Percentiles rank a stretch among this genome's conserved stretches.
Evolutionary conservation across 1,140 invertebrate genomes (phyloP).

Genomic region (Papilio xuthus): DNA sequence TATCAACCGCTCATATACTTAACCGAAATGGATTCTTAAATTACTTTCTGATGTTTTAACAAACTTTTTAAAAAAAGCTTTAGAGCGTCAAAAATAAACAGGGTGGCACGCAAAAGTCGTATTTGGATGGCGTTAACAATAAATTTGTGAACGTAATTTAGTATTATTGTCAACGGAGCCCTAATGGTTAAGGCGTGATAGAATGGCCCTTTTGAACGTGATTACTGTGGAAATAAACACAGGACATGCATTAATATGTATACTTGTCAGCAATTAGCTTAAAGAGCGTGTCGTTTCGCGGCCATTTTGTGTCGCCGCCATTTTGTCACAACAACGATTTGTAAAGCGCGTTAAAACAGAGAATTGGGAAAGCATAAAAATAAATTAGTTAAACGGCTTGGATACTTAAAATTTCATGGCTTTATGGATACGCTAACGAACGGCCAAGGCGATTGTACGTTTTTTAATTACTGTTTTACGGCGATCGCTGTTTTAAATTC

Average conservation of each 20-base stretch:
- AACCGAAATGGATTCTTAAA: constrained; percentile 35
- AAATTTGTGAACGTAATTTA: constrained; percentile 57
- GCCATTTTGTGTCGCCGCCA: constrained; percentile 12
- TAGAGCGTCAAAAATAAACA: constrained; percentile 41
- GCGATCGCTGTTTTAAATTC: constrained; percentile 4
- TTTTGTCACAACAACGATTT: constrained; percentile 19
- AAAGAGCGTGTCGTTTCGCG: constrained; percentile 23
- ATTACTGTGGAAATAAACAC: constrained; percentile 49
- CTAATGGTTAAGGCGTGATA: constrained; percentile 62
- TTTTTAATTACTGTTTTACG: constrained; percentile 35
- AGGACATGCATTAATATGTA: constrained; percentile 45
- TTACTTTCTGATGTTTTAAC: constrained; percentile 27
- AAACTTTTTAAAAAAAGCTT: constrained; percentile 39
- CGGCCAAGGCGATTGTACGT: not conserved
- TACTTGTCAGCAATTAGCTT: constrained; percentile 34
- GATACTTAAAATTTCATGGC: constrained; percentile 32
- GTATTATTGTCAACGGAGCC: constrained; percentile 56
- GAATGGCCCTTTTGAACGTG: constrained; percentile 52
- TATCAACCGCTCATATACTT: constrained; percentile 16
- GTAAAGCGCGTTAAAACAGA: constrained; percentile 7
- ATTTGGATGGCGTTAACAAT: constrained; percentile 57
- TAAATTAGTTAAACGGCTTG: constrained; percentile 22
- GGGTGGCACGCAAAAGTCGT: constrained; percentile 54
- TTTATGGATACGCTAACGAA: constrained; percentile 30
- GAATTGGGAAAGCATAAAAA: constrained; percentile 30